phyloP scores from a whole-genome alignment of 2,888 invertebrate genomes.

The Branchellion lobata region DNA sequence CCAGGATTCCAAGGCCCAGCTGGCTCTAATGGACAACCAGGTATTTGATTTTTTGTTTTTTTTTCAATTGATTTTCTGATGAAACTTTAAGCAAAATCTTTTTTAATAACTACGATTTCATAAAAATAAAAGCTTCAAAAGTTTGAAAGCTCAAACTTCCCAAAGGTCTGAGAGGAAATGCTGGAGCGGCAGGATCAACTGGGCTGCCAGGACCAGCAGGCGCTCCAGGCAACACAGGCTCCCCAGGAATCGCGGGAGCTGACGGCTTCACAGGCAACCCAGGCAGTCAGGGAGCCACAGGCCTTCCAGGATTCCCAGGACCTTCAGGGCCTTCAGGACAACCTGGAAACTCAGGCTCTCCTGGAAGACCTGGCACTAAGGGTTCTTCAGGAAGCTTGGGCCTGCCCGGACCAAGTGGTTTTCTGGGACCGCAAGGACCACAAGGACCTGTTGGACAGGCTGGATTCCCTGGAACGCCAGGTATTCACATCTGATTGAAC shows the following conservation, averaged over 20 bases:
- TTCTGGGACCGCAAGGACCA: conserved; percentile 30
- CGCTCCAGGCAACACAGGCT: conserved; percentile 16
- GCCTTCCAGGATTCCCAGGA: conserved; percentile 46
- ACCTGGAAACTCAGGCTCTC: conserved; percentile 39
- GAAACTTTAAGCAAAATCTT: too few species aligned
- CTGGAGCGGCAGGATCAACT: conserved; percentile 1
- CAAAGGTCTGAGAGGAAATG: not conserved
- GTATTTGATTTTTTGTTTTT: too few species aligned
- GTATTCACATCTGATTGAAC: too few species aligned
- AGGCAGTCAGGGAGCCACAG: conserved; percentile 45
- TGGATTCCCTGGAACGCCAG: conserved; percentile 31
- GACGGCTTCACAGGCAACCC: conserved; percentile 36
- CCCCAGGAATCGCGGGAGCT: conserved; percentile 12
- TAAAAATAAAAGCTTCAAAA: too few species aligned
- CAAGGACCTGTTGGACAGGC: conserved; percentile 31
- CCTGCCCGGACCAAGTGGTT: conserved; percentile 41
- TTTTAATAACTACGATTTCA: too few species aligned
- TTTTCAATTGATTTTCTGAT: too few species aligned
- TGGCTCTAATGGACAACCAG: not conserved
- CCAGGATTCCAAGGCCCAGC: conserved; percentile 1
- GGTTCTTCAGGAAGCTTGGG: conserved; percentile 45
- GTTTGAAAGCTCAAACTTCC: too few species aligned
- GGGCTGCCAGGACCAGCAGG: conserved; percentile 8
- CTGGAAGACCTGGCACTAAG: conserved; percentile 32
- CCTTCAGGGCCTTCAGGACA: conserved; percentile 37